Conservation (phyloP, 37 sponge, comb jelly and placozoan genomes). For the Amphimedon queenslandica region DNA sequence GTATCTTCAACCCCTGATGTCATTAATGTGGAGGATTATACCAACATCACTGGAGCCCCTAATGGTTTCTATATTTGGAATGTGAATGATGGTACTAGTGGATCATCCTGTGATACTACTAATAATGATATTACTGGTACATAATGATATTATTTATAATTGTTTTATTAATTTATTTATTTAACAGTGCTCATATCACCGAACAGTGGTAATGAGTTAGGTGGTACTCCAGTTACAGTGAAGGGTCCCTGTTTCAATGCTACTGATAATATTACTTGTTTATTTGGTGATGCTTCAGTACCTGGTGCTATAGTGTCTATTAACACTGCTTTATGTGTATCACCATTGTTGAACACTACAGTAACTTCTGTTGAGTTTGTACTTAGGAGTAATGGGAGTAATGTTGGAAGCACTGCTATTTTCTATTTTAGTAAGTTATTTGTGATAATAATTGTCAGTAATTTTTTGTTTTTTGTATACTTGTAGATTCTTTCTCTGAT, state of each 20-base stretch:
- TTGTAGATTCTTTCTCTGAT: no score
- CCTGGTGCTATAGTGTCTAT: no score
- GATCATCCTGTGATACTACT: not conserved
- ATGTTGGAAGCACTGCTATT: no score
- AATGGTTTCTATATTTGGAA: not conserved
- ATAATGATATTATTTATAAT: not conserved
- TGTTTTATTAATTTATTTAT: not conserved
- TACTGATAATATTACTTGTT: conserved; percentile 1
- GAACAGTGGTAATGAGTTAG: not conserved
- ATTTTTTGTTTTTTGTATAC: no score
- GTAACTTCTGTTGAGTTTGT: no score
- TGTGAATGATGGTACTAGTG: not conserved
- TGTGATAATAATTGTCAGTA: no score
- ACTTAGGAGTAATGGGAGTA: no score
- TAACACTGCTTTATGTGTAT: no score
- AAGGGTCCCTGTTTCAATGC: conserved; percentile 1
- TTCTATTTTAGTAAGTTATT: no score
- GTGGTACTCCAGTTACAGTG: conserved; percentile 6
- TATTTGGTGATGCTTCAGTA: not conserved
- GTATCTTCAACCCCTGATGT: not conserved
- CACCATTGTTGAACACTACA: no score
- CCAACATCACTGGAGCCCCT: not conserved
- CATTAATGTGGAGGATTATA: not conserved
- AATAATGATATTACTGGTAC: not conserved
- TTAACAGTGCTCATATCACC: not conserved